Base-by-base conservation (phyloP, 1,140 invertebrate species). In the Coptotermes formosanus region DNA sequence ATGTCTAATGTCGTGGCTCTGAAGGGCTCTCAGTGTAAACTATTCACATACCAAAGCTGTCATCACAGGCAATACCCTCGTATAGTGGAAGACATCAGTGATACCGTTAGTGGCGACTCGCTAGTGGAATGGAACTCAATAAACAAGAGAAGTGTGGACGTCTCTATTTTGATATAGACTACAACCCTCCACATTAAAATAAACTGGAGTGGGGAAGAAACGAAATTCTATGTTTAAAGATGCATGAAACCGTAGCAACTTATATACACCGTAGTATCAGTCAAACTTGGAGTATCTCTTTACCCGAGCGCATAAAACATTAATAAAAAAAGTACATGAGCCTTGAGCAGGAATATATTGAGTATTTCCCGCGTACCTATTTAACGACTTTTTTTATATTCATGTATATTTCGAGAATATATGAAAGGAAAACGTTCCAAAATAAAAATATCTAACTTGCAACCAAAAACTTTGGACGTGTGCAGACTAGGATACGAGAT, bases 31-130 rank as follows among this genome's bases (percentile, higher is more conserved):
- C n/a, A 30, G 16, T 30, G 64, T 30, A 75, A 75, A 75, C 30
- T 75, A 75, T 75, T 75, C 64, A 64, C 59, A 30, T 75, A 75
- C n/a, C 64, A 14, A n/a, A 16, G 64, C 30, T 75, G 64, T 75
- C 25, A 75, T 75, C 64, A 75, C 64, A 75, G 64, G n/a, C 64
- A 75, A 75, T 75, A 75, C 30, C n/a, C 30, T 75, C n/a, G 64
- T 30, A 75, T 75, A 14, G 64, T 75, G 59, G 1, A 64, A 9
- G n/a, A n/a, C n/a, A n/a, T n/a, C n/a, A n/a, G n/a, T n/a, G n/a
- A n/a, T n/a, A n/a, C n/a, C n/a, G n/a, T n/a, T n/a, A n/a, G 59
- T 64, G 64, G 30, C 3, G 64, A 75, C 64, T 30, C 25, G 9
- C 64, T 75, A 30, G n/a, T 75, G 64, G 64, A 75, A 75, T 75